Percentiles rank a stretch among this genome's conserved stretches.
Evolutionary conservation across 1,140 invertebrate species (phyloP).

Genomic region (Pseudobourletiella spinata): DNA sequence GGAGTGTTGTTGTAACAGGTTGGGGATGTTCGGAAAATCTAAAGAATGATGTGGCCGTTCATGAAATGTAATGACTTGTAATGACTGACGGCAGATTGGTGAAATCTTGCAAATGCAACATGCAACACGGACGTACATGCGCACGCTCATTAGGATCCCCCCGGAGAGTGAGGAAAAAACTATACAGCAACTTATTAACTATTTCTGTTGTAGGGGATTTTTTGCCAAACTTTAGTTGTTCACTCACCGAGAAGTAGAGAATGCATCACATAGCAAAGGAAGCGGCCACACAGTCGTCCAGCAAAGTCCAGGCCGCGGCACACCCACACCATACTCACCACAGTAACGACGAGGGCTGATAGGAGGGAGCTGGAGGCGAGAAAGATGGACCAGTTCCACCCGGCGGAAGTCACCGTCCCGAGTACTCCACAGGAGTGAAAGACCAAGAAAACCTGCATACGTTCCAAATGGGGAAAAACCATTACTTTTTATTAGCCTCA

Average conservation of each 20-base stretch:
- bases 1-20: no score
- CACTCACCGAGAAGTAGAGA: conserved; percentile 33
- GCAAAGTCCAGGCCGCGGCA: conserved; percentile 34
- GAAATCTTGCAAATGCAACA: no score
- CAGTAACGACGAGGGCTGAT: conserved; percentile 30
- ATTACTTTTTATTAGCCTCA: conserved; percentile 3
- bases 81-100: no score
- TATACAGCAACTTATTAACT: no score
- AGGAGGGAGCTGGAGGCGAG: conserved; percentile 13
- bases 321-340: conserved; percentile 35
- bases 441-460: conserved; percentile 28
- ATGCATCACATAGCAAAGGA: conserved; percentile 36
- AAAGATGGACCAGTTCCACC: conserved; percentile 23
- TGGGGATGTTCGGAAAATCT: no score
- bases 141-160: no score
- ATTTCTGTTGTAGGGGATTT: no score
- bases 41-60: no score
- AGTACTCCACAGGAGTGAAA: conserved; percentile 25
- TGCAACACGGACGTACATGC: no score
- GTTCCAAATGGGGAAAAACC: not conserved
- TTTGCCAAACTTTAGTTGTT: no score
- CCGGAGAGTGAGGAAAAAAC: no score
- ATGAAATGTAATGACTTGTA: no score
- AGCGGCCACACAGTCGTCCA: conserved; percentile 30
- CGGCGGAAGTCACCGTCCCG: conserved; percentile 12